A percentile compares a stretch with the other conserved stretches of the same genome.
These are phyloP conservation scores for Harpagoxenus sublaevis DNA, from an alignment of 2,888 invertebrate species.

Conservation along the genomic window DNA sequence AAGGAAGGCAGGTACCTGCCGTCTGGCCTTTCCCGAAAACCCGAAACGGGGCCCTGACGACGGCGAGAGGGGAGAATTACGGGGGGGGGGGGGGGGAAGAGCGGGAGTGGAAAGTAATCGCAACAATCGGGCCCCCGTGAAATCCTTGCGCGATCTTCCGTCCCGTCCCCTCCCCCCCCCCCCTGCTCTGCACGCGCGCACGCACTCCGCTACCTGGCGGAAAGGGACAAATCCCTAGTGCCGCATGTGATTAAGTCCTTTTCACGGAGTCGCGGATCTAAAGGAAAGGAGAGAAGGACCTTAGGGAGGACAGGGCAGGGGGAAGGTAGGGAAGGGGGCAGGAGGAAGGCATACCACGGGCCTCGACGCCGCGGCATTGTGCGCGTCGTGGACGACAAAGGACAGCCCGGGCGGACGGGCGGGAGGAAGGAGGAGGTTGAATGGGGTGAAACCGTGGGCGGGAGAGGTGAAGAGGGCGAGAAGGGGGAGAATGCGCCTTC, in stretches of 20 bases:
- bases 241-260: slow-evolving; percentile 74
- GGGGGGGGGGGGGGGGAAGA: neutral
- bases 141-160: slow-evolving; percentile 34
- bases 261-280: slow-evolving; percentile 69
- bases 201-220: slow-evolving; percentile 67
- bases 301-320: neutral
- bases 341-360: slow-evolving; percentile 31
- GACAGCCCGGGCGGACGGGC: slow-evolving; percentile 24
- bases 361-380: slow-evolving; percentile 70
- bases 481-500: slow-evolving; percentile 33
- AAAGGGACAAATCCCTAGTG: slow-evolving; percentile 71
- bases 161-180: neutral
- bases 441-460: slow-evolving; percentile 11
- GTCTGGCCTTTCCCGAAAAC: slow-evolving; percentile 47
- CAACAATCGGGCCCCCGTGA: slow-evolving; percentile 31
- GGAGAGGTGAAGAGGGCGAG: slow-evolving; percentile 31
- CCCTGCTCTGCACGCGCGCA: neutral
- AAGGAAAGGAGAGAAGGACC: slow-evolving; percentile 50
- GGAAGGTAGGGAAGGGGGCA: neutral
- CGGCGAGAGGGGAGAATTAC: neutral
- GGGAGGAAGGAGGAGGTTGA: slow-evolving; percentile 47
- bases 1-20: slow-evolving; percentile 41
- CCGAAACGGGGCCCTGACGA: slow-evolving; percentile 22
- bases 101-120: neutral
- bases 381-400: slow-evolving; percentile 72